phyloP scores from a whole-genome alignment of 2,113 vertebrate genomes.

The Rhombomys opimus region DNA sequence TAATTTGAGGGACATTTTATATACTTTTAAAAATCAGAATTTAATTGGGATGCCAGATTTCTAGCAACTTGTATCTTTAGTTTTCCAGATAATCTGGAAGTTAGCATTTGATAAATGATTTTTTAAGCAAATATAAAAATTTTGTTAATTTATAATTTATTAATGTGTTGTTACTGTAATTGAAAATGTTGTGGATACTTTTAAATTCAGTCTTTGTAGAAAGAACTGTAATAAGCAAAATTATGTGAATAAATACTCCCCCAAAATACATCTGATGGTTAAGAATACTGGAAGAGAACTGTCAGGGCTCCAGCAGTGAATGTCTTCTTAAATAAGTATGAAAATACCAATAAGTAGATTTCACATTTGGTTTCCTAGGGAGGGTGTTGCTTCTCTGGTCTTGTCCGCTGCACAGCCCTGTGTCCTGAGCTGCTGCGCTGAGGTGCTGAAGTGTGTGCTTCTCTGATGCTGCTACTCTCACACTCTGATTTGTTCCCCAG shows the following conservation, averaged over 20 bases:
- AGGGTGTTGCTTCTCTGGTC: slow-evolving; percentile 65
- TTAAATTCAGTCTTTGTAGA: slow-evolving; percentile 77
- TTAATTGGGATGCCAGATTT: slow-evolving; percentile 80
- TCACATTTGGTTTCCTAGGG: slow-evolving; percentile 72
- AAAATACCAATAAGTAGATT: slow-evolving; percentile 48
- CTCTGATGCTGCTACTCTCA: slow-evolving; percentile 66
- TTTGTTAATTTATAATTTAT: slow-evolving; percentile 88
- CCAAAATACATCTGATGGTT: slow-evolving; percentile 77
- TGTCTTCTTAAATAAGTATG: slow-evolving; percentile 42
- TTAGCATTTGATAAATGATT: slow-evolving; percentile 83
- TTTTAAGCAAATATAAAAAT: slow-evolving; percentile 77
- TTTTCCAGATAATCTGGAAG: slow-evolving; percentile 80
- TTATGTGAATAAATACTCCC: slow-evolving; percentile 81
- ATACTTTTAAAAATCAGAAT: slow-evolving; percentile 76
- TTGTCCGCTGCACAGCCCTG: slow-evolving; percentile 55
- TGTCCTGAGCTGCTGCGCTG: background rate
- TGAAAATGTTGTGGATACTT: slow-evolving; percentile 78
- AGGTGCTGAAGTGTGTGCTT: slow-evolving; percentile 53
- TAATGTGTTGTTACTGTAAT: slow-evolving; percentile 83
- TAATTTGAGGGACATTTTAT: slow-evolving; percentile 78
- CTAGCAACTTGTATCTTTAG: slow-evolving; percentile 82
- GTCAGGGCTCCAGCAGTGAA: slow-evolving; percentile 77
- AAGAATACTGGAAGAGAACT: slow-evolving; percentile 80
- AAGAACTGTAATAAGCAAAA: slow-evolving; percentile 77
- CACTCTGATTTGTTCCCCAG: slow-evolving; percentile 21